A percentile compares a stretch with the other conserved stretches of the same genome.
These are phyloP conservation scores for Pristionchus japonicus DNA, from an alignment of 2,888 invertebrate genomes.

Conservation along the genomic window DNA sequence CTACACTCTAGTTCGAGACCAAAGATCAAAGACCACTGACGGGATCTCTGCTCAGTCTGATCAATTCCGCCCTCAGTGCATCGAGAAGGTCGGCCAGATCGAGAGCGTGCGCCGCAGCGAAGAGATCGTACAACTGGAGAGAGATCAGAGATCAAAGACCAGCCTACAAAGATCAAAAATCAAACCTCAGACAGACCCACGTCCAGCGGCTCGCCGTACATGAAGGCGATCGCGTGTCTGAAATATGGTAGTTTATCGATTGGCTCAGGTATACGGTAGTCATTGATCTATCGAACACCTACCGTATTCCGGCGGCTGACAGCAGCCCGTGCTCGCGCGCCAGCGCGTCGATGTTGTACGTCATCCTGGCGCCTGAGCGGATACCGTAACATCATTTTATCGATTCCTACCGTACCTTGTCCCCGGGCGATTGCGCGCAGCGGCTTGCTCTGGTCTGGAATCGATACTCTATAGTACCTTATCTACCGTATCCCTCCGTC, in stretches of 20 bases:
- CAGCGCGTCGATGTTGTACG: slow-evolving; percentile 34
- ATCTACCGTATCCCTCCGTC: not conserved
- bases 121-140: slow-evolving; percentile 6
- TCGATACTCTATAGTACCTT: not conserved
- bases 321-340: not conserved
- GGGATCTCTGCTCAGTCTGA: not conserved
- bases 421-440: not conserved
- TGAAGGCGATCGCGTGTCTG: slow-evolving; percentile 28
- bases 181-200: not conserved
- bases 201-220: slow-evolving; percentile 20
- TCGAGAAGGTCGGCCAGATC: not conserved
- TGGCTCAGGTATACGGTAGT: not conserved
- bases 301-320: not conserved
- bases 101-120: slow-evolving; percentile 16
- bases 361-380: not conserved
- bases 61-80: slow-evolving; percentile 1
- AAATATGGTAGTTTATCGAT: not conserved
- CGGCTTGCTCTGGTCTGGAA: slow-evolving; percentile 29
- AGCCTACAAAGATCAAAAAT: not conserved
- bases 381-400: not conserved
- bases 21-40: slow-evolving; percentile 30
- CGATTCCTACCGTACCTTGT: not conserved
- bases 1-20: not conserved
- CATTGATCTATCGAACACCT: not conserved
- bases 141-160: slow-evolving; percentile 17